Conservation (phyloP, 2,888 invertebrate species). For the Brachycybe producta region DNA sequence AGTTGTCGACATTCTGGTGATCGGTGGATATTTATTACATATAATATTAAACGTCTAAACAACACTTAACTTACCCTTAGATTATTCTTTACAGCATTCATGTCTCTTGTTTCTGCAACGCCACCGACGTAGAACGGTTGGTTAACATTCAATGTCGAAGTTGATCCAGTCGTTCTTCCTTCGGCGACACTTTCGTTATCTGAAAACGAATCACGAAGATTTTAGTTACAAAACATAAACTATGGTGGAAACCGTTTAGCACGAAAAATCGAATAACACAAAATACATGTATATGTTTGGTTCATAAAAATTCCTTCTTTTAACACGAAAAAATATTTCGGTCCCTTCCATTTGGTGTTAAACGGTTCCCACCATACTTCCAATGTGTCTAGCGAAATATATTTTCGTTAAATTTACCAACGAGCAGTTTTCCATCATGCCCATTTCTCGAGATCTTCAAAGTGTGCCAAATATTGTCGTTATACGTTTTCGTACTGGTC, state of each 20-base stretch:
- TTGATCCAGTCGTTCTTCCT: conserved; percentile 25
- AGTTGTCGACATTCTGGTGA: conserved; percentile 45
- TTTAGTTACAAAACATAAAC: no score
- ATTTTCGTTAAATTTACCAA: conserved; percentile 41
- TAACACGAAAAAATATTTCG: neutral
- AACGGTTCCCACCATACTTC: no score
- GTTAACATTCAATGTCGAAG: conserved; percentile 44
- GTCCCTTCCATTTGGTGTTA: neutral
- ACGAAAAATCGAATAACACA: no score
- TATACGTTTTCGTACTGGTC: conserved; percentile 44
- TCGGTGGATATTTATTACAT: neutral
- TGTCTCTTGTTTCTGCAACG: conserved; percentile 41
- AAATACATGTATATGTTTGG: no score
- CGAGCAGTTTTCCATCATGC: conserved; percentile 49
- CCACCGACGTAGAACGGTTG: conserved; percentile 74
- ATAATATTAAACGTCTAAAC: neutral
- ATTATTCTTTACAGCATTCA: conserved; percentile 34
- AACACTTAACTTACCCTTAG: conserved; percentile 28
- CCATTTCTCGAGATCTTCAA: conserved; percentile 49
- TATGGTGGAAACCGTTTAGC: no score
- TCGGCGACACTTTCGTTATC: conserved; percentile 43
- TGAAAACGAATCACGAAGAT: no score
- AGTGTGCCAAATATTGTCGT: conserved; percentile 68
- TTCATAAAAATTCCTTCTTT: neutral
- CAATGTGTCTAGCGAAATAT: neutral